Percentiles rank a stretch among this genome's conserved stretches.
Conservation (phyloP, 2,113 vertebrate species). For the Ageneiosus marmoratus region DNA sequence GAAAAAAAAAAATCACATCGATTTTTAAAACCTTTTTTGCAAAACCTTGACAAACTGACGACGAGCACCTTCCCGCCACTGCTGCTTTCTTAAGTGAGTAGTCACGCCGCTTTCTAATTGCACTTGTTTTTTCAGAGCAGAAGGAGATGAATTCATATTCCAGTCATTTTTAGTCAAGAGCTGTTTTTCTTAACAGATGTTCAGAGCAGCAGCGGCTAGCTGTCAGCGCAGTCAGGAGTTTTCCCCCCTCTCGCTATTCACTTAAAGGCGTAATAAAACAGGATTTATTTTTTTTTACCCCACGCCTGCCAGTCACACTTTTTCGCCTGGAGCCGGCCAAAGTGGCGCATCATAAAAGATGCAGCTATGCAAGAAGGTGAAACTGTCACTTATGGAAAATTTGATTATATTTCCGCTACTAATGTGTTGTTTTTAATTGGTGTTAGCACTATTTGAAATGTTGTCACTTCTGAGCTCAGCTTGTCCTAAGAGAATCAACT, state of each 20-base stretch:
- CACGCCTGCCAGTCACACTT: slow-evolving; percentile 23
- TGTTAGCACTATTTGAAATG: not conserved
- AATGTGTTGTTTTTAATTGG: not conserved
- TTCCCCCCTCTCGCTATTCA: slow-evolving; percentile 4
- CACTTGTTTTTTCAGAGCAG: slow-evolving; percentile 6
- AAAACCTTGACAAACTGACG: not conserved
- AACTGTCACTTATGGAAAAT: not conserved
- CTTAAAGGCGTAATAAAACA: slow-evolving; percentile 33
- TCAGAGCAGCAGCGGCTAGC: slow-evolving; percentile 35
- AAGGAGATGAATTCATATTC: slow-evolving; percentile 37
- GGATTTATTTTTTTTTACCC: slow-evolving; percentile 18
- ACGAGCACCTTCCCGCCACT: not conserved
- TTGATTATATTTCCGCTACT: not conserved
- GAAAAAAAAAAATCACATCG: not conserved
- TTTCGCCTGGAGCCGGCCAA: slow-evolving; percentile 1
- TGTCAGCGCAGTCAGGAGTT: slow-evolving; percentile 14
- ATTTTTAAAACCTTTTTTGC: not conserved
- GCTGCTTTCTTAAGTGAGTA: slow-evolving; percentile 12
- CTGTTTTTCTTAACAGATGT: slow-evolving; percentile 43
- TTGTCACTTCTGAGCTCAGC: no score
- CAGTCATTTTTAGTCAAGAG: slow-evolving; percentile 33
- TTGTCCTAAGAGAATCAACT: no score
- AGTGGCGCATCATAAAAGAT: not conserved
- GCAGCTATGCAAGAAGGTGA: not conserved
- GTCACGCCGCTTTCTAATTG: slow-evolving; percentile 10